Base-by-base conservation (phyloP, 2,113 vertebrate genomes). In the Tringa solitaria region DNA sequence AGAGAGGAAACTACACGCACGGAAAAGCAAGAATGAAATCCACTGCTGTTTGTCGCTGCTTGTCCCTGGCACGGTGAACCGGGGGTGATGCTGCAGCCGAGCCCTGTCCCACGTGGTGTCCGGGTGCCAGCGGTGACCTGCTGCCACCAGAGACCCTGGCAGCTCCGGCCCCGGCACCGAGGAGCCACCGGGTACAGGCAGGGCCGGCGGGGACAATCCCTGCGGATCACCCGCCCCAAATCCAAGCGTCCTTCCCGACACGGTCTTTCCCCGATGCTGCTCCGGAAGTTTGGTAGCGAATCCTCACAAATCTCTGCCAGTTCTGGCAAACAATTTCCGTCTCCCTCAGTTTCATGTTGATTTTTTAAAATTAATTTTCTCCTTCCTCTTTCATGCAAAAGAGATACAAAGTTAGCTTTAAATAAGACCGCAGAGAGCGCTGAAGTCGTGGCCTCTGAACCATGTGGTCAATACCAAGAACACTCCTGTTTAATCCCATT, bases 41-140 rank as follows among this genome's bases (percentile, higher is more conserved):
- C 65, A 1, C 3, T 0, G 65, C 69, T 51, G 51, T 12, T 6
- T 35, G 81, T 9, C 28, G 4, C 59, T 6, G 56, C 30, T 11
- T 22, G 16, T 59, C 27, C n/a, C 33, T n/a, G 3, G 61, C 30
- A 1, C 4, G 1, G 5, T 0, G 46, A 13, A 16, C 1, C 14
- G 0, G 32, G 46, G 33, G 12, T 12, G 39, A 35, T 0, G 37
- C 65, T 14, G 68, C 22, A 21, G 77, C 53, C 45, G 2, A 11
- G 43, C 7, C 53, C 16, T 17, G 17, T 24, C 68, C 35, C 12
- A 2, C 3, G 6, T 56, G 2, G 16, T 4, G 6, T 4, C 33
- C 3, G 1, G 32, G 8, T 8, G 68, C 78, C 56, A 27, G 30
- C 28, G 7, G 14, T 6, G 33, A 57, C 61, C 65, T 39, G 50